These are phyloP conservation scores for Macrotis lagotis DNA, from an alignment of 2,113 vertebrate genomes.

Conservation along the genomic window DNA sequence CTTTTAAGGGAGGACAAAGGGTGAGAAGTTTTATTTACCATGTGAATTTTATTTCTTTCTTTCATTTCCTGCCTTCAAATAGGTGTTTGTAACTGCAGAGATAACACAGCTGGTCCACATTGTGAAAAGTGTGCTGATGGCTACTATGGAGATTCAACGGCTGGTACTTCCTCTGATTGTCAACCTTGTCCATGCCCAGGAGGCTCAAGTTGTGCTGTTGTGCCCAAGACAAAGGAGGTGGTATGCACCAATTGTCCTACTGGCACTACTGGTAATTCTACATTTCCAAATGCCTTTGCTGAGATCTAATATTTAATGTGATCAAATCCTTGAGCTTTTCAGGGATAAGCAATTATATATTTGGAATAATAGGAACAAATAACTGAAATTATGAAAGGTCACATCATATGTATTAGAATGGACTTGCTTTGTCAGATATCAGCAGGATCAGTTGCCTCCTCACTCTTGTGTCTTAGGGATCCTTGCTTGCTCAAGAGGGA, in stretches of 20 bases:
- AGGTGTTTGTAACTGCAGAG: conserved; percentile 92
- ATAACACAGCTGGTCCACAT: conserved; percentile 92
- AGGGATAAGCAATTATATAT: too few relatives aligned
- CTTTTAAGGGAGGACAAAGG: background rate
- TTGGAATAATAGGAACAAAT: too few relatives aligned
- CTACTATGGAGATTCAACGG: conserved; percentile 92
- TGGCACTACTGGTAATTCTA: conserved; percentile 91
- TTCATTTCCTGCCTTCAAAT: background rate
- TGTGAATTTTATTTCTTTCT: background rate
- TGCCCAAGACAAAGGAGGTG: conserved; percentile 92
- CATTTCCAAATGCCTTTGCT: accelerated
- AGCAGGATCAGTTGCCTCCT: too few relatives aligned
- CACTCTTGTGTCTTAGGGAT: background rate
- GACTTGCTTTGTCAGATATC: background rate
- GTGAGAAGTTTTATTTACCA: background rate
- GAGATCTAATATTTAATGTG: background rate
- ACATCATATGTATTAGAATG: background rate
- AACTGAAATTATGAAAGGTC: too few relatives aligned
- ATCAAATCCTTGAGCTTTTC: background rate
- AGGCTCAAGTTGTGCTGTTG: conserved; percentile 90
- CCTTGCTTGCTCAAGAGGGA: background rate
- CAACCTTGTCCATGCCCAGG: conserved; percentile 92
- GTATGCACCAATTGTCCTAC: conserved; percentile 96
- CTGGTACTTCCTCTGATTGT: conserved; percentile 88
- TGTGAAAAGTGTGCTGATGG: conserved; percentile 95